Evolutionary conservation across 2,113 vertebrate genomes (phyloP).

Genomic region (Pseudopodoces humilis): DNA sequence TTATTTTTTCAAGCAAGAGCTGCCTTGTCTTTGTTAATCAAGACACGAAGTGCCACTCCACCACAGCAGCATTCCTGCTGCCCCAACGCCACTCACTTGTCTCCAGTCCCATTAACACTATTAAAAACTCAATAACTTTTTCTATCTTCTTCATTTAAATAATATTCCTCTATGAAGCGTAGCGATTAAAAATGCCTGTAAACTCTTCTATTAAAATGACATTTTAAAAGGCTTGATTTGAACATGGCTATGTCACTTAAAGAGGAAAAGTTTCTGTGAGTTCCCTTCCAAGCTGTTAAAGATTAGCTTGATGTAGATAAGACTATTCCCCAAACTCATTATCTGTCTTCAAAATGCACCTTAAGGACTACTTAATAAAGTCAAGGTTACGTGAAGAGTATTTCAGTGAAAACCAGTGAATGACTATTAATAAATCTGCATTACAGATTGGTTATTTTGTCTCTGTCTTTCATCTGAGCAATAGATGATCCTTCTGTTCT

Average conservation of each 20-base stretch:
- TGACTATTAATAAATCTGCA: slow-evolving; percentile 80
- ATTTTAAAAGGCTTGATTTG: slow-evolving; percentile 72
- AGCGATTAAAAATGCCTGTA: slow-evolving; percentile 67
- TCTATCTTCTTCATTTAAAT: slow-evolving; percentile 67
- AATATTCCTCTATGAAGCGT: slow-evolving; percentile 48
- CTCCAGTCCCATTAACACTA: slow-evolving; percentile 50
- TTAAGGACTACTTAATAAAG: slow-evolving; percentile 85
- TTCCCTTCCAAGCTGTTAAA: slow-evolving; percentile 80
- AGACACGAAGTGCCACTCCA: slow-evolving; percentile 52
- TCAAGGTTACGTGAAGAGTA: slow-evolving; percentile 81
- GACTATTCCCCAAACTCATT: slow-evolving; percentile 83
- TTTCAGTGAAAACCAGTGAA: slow-evolving; percentile 79
- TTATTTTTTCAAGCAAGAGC: slow-evolving; percentile 18
- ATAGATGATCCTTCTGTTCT: slow-evolving; percentile 29
- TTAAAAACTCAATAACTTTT: slow-evolving; percentile 44
- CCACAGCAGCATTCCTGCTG: slow-evolving; percentile 46
- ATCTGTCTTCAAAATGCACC: slow-evolving; percentile 83
- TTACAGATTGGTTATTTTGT: slow-evolving; percentile 76
- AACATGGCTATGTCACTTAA: slow-evolving; percentile 72
- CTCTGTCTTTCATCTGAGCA: slow-evolving; percentile 67
- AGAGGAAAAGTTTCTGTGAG: slow-evolving; percentile 73
- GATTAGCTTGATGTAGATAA: slow-evolving; percentile 83
- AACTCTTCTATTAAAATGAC: slow-evolving; percentile 74
- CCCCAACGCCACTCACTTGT: slow-evolving; percentile 30
- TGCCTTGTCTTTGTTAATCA: slow-evolving; percentile 60